Conservation (phyloP, 2,888 invertebrate genomes). For the Dromius quadrimaculatus region DNA sequence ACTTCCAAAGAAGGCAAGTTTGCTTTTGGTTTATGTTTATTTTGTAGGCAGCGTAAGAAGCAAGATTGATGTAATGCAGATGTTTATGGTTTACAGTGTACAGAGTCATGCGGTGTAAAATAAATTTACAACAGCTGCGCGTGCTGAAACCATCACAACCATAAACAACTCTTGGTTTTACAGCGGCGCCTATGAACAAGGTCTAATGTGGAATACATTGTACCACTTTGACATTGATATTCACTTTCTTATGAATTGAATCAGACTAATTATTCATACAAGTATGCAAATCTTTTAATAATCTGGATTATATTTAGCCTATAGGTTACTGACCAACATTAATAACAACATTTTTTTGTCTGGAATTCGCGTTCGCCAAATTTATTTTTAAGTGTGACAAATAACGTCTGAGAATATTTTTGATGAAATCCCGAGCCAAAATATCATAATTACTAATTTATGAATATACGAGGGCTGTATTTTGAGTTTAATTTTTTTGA, state of each 20-base stretch:
- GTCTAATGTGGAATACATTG: slow-evolving; percentile 19
- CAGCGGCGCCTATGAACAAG: slow-evolving; percentile 7
- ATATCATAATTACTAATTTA: no score
- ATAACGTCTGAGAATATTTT: no score
- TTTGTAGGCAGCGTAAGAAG: slow-evolving; percentile 39
- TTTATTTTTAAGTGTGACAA: no score
- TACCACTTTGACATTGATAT: neutral
- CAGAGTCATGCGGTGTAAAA: slow-evolving; percentile 41
- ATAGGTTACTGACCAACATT: slow-evolving; percentile 5
- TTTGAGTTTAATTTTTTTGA: no score
- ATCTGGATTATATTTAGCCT: slow-evolving; percentile 5
- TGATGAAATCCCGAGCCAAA: no score
- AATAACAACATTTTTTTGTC: slow-evolving; percentile 18
- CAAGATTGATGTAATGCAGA: slow-evolving; percentile 50
- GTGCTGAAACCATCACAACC: slow-evolving; percentile 37
- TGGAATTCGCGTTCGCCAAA: no score
- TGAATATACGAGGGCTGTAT: no score
- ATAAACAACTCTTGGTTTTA: slow-evolving; percentile 31
- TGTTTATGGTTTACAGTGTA: slow-evolving; percentile 39
- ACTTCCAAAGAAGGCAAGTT: slow-evolving; percentile 30
- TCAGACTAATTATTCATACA: no score
- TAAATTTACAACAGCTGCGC: slow-evolving; percentile 47
- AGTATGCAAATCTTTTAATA: no score
- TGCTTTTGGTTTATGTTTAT: slow-evolving; percentile 44
- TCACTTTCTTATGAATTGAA: neutral